These are phyloP conservation scores for Geothlypis trichas DNA, from an alignment of 2,113 vertebrate species.

Conservation along the genomic window DNA sequence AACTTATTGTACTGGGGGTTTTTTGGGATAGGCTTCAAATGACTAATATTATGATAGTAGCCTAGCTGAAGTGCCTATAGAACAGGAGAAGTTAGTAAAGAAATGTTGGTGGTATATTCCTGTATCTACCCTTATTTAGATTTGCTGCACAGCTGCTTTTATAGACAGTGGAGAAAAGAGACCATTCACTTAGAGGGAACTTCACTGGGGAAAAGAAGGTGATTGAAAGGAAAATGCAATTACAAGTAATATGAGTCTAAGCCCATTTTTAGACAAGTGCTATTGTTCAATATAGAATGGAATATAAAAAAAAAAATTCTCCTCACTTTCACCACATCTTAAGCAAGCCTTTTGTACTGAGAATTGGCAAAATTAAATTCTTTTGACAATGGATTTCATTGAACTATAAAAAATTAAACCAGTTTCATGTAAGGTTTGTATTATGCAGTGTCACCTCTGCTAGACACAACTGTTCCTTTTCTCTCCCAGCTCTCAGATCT, in stretches of 20 bases:
- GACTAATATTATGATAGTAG: neutral
- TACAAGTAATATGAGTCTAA: neutral
- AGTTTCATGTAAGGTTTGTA: neutral
- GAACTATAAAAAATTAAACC: neutral
- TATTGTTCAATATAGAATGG: neutral
- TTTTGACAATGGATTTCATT: neutral
- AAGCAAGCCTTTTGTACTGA: neutral
- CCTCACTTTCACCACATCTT: neutral
- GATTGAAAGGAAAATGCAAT: neutral
- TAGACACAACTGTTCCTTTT: neutral
- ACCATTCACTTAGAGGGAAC: neutral
- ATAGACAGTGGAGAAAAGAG: neutral
- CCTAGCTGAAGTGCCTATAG: neutral
- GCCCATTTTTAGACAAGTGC: neutral
- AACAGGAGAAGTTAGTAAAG: neutral
- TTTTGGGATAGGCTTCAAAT: neutral
- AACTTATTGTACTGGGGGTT: neutral
- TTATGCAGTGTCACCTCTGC: neutral
- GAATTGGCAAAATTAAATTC: neutral
- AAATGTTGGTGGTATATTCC: neutral
- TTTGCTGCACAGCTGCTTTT: neutral
- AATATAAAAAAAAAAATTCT: neutral
- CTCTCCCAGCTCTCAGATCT: neutral
- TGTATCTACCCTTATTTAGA: neutral
- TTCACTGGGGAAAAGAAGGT: neutral